phyloP scores from a whole-genome alignment of 2,888 invertebrate genomes.

The Archips crataeganus region DNA sequence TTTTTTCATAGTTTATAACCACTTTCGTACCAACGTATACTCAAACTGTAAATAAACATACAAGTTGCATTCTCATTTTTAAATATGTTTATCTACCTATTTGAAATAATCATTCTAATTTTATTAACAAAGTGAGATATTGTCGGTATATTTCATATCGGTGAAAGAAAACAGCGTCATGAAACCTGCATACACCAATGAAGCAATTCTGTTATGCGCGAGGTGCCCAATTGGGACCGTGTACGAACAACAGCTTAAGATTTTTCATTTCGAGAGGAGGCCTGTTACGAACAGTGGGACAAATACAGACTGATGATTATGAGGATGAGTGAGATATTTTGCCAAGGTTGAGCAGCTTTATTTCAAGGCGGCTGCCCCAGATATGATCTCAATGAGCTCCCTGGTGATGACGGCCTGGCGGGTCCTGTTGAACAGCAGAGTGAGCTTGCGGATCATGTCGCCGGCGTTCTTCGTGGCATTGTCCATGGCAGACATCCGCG shows the following conservation, averaged over 20 bases:
- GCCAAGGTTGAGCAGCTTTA: constrained; percentile 42
- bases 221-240: no score
- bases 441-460: constrained; percentile 92
- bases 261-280: no score
- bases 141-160: no score
- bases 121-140: no score
- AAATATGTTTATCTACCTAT: neutral
- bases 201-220: no score
- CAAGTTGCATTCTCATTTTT: neutral
- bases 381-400: constrained; percentile 96
- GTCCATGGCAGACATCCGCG: constrained; percentile 94
- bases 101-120: neutral
- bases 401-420: constrained; percentile 94
- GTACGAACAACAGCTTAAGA: no score
- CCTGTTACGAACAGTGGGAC: no score
- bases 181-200: no score
- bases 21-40: neutral
- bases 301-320: no score
- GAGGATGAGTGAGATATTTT: neutral
- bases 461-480: constrained; percentile 93
- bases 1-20: neutral
- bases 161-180: no score
- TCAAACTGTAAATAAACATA: neutral
- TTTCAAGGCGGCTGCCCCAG: constrained; percentile 92
- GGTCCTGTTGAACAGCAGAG: constrained; percentile 91